Evolutionary conservation across 2,888 invertebrate genomes (phyloP), one percentile per base, ranked within the genome.

Genomic region (Cancer borealis): DNA sequence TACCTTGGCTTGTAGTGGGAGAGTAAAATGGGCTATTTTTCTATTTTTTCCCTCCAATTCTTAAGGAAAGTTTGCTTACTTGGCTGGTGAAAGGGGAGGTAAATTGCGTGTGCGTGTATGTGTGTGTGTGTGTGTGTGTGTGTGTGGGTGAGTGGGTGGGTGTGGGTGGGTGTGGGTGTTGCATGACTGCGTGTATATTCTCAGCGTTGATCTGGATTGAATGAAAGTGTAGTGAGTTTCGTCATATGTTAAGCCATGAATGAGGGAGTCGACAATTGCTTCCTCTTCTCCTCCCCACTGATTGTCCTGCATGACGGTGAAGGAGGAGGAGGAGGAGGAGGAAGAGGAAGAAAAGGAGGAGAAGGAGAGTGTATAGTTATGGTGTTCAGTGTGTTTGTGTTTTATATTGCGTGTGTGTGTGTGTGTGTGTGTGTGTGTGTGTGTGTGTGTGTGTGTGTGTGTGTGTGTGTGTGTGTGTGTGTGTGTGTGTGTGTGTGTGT

Each of bases 1-100:
- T 92, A 92, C 92, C 88, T 88, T 66, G 88, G 66, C 39, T 54
- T 79, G 47, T 45, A 88, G 66, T 87, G 21, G 66, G 66, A 21
- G n/a, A 45, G 14, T 6, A n/a, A n/a, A 12, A 79, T 92, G 5
- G 3, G n/a, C 84, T 17, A 46, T 45, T 10, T 84, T 46, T 45
- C 6, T 45, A 14, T 73, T 92, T n/a, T 39, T 92, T 92, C 12
- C 30, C 12, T 30, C 14, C 2, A 30, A 26, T 49, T 89, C 12
- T 26, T 21, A 49, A 30, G 49, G 12, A 3, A 39, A 84, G 8
- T 26, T 73, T 73, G 73, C 21, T 73, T 73, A 26, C 21, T 73
- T 26, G 26, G 6, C 8, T 73, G 5, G 73, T 73, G 10, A 10
- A 73, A 10, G 73, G 8, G 26, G 73, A 4, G 4, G 5, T 4